Evolutionary conservation across 2,888 invertebrate species (phyloP).

Genomic region (Phalangium opilio): DNA sequence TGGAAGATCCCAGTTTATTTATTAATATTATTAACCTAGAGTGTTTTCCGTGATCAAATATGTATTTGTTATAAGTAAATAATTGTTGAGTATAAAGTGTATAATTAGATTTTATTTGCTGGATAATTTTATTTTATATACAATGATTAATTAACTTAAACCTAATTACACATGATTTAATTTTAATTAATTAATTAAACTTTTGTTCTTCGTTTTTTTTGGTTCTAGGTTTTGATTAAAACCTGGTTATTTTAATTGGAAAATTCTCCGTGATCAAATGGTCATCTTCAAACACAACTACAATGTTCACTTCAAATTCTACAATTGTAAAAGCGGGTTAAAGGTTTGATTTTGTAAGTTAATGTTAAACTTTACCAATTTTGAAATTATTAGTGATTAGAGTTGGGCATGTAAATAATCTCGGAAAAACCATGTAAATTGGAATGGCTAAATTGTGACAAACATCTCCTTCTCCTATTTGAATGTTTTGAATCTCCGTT

Average conservation of each 20-base stretch:
- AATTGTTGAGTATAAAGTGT: no score
- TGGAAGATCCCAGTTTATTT: no score
- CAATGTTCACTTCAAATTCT: conserved; percentile 91
- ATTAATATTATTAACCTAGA: no score
- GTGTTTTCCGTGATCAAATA: no score
- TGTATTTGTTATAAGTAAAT: no score
- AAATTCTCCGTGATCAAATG: conserved; percentile 89
- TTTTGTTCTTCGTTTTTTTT: neutral
- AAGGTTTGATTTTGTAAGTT: neutral
- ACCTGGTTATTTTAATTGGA: conserved; percentile 44
- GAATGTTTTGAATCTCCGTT: conserved; percentile 95
- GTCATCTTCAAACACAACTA: conserved; percentile 81
- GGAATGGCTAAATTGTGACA: conserved; percentile 64
- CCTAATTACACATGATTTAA: no score
- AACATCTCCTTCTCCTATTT: conserved; percentile 86
- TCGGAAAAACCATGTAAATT: conserved; percentile 86
- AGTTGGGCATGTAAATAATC: conserved; percentile 88
- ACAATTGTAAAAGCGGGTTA: conserved; percentile 14
- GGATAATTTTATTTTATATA: no score
- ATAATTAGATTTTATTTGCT: no score
- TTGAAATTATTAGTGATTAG: conserved; percentile 79
- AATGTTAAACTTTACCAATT: conserved; percentile 50
- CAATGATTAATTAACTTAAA: no score
- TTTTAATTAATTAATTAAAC: no score
- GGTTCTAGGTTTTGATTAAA: conserved; percentile 20